Conservation (phyloP, 2,888 invertebrate species). For the Esperia sulphurella region DNA sequence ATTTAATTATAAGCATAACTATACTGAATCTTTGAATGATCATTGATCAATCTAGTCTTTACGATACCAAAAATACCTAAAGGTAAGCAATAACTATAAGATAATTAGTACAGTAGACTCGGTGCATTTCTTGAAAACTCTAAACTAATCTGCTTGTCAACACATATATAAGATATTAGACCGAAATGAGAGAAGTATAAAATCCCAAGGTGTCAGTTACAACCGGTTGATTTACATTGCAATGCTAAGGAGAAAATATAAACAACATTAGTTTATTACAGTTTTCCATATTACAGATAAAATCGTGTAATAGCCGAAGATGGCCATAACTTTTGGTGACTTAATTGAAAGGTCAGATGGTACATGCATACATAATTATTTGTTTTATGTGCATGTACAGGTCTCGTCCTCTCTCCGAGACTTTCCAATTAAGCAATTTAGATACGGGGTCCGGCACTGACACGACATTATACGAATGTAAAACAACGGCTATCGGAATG, state of each 20-base stretch:
- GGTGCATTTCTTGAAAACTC: constrained; percentile 13
- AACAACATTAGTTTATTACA: constrained; percentile 47
- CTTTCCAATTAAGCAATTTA: constrained; percentile 79
- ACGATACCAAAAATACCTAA: not conserved
- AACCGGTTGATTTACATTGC: constrained; percentile 40
- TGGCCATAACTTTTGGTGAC: constrained; percentile 38
- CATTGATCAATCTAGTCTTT: not conserved
- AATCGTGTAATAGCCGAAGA: constrained; percentile 44
- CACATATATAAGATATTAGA: constrained; percentile 30
- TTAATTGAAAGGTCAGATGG: constrained; percentile 58
- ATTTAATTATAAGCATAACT: not conserved
- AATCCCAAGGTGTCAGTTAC: constrained; percentile 39
- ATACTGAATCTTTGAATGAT: not conserved
- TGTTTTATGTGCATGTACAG: constrained; percentile 30
- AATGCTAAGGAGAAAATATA: constrained; percentile 43
- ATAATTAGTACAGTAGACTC: not conserved
- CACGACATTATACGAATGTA: constrained; percentile 71
- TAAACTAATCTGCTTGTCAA: constrained; percentile 30
- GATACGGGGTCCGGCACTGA: constrained; percentile 62
- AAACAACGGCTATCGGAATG: constrained; percentile 73
- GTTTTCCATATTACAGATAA: constrained; percentile 49
- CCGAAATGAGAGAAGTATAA: constrained; percentile 35
- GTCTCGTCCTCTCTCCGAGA: constrained; percentile 53
- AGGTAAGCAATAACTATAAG: not conserved
- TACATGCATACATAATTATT: constrained; percentile 52